Conservation (phyloP, 1,140 invertebrate species). For the Euschistus heros region DNA sequence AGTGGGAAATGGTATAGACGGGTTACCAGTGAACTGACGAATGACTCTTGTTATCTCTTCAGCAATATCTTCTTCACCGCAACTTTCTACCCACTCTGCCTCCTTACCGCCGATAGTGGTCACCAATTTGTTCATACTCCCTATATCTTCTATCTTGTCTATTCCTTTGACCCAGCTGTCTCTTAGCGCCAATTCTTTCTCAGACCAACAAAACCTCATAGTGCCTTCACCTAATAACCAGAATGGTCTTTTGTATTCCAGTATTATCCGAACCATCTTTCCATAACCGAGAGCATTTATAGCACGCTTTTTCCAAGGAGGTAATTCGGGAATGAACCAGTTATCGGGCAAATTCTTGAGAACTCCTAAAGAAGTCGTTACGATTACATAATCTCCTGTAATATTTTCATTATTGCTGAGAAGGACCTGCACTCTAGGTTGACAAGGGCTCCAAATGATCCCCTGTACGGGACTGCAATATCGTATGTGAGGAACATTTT, state of each 20-base stretch:
- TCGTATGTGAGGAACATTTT: constrained; percentile 45
- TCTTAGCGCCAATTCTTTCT: constrained; percentile 42
- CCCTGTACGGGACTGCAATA: constrained; percentile 51
- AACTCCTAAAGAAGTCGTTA: constrained; percentile 71
- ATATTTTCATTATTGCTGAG: constrained; percentile 48
- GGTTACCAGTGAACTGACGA: constrained; percentile 15
- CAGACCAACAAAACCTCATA: constrained; percentile 29
- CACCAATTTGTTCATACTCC: constrained; percentile 55
- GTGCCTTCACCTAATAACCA: constrained; percentile 44
- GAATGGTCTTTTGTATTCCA: constrained; percentile 67
- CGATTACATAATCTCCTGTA: constrained; percentile 64
- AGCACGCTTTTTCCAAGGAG: constrained; percentile 57
- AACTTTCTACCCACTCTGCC: constrained; percentile 55
- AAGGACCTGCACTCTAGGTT: constrained; percentile 20
- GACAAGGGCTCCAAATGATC: constrained; percentile 47
- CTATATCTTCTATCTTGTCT: constrained; percentile 47
- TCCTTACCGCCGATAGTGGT: constrained; percentile 35
- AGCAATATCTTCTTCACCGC: constrained; percentile 42
- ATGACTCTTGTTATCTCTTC: constrained; percentile 29
- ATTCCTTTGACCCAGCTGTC: background rate
- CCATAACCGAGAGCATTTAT: constrained; percentile 55
- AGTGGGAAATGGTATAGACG: constrained; percentile 33
- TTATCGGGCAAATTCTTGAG: constrained; percentile 62
- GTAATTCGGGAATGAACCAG: constrained; percentile 64
- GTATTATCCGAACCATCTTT: constrained; percentile 66